Evolutionary conservation across 2,113 vertebrate species (phyloP).

Genomic region (Psittacula cyanocephala): DNA sequence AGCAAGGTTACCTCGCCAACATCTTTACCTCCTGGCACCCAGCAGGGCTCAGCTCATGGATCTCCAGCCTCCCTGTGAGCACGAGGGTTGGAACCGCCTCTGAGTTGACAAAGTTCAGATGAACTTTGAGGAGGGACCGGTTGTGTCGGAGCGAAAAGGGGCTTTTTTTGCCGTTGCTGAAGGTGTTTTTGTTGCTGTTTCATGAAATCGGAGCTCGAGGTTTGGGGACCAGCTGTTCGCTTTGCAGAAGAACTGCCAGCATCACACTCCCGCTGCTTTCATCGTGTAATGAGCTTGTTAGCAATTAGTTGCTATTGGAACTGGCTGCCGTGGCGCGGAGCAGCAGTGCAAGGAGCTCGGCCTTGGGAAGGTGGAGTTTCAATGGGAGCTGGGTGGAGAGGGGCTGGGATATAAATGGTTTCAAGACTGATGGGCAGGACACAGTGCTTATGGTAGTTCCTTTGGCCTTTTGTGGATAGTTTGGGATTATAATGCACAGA

Average conservation of each 20-base stretch:
- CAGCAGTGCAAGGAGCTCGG: neutral
- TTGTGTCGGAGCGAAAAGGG: neutral
- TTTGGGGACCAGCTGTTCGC: constrained; percentile 47
- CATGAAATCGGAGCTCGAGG: constrained; percentile 17
- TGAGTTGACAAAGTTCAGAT: neutral
- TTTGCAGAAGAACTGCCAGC: constrained; percentile 1
- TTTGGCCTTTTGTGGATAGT: neutral
- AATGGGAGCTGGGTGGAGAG: neutral
- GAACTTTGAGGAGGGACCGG: neutral
- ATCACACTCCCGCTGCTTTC: constrained; percentile 19
- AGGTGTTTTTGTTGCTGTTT: neutral
- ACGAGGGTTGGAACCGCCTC: accelerated
- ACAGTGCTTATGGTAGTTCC: accelerated
- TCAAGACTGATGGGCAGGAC: neutral
- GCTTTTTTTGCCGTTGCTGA: neutral
- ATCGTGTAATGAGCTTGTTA: constrained; percentile 55
- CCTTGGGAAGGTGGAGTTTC: neutral
- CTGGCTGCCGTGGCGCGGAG: neutral
- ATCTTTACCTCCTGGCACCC: neutral
- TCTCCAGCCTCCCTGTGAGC: accelerated
- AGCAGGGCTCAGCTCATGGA: neutral
- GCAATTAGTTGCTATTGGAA: constrained; percentile 42
- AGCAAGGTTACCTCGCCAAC: neutral
- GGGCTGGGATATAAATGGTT: neutral
- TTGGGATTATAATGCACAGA: neutral